Conservation (phyloP, 2,113 vertebrate species). For the Sylvia atricapilla region DNA sequence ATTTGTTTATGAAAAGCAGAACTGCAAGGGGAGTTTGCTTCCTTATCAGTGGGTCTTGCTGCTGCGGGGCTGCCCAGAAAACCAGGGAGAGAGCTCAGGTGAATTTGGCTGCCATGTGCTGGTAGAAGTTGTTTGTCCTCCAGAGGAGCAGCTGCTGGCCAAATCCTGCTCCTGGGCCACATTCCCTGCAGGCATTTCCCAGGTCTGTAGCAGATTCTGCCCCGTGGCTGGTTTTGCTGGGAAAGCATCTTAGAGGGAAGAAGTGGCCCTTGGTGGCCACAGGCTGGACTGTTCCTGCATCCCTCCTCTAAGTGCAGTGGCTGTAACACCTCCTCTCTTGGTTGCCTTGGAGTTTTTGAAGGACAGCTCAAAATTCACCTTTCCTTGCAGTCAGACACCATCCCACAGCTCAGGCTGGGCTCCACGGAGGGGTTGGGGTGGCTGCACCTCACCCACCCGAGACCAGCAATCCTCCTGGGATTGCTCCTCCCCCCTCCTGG, state of each 20-base stretch:
- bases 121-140: not conserved
- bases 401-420: not conserved
- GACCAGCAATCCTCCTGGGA: not conserved
- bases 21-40: not conserved
- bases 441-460: not conserved
- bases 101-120: not conserved
- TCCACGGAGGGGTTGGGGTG: not conserved
- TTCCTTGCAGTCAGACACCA: not conserved
- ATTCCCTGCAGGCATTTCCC: accelerated
- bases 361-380: not conserved
- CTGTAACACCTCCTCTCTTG: not conserved
- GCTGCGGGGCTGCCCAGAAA: not conserved
- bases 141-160: not conserved
- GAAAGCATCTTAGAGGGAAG: not conserved
- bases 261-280: not conserved
- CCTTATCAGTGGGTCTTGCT: accelerated
- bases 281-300: not conserved
- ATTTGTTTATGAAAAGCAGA: not conserved
- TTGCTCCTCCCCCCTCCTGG: too few relatives aligned
- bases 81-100: not conserved
- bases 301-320: not conserved
- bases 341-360: not conserved
- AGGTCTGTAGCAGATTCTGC: not conserved
- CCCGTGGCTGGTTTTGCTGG: not conserved
- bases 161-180: not conserved